Percentiles rank a stretch among this genome's conserved stretches.
These are phyloP conservation scores for Papilio demoleus DNA, from an alignment of 2,888 invertebrate species.

Conservation along the genomic window DNA sequence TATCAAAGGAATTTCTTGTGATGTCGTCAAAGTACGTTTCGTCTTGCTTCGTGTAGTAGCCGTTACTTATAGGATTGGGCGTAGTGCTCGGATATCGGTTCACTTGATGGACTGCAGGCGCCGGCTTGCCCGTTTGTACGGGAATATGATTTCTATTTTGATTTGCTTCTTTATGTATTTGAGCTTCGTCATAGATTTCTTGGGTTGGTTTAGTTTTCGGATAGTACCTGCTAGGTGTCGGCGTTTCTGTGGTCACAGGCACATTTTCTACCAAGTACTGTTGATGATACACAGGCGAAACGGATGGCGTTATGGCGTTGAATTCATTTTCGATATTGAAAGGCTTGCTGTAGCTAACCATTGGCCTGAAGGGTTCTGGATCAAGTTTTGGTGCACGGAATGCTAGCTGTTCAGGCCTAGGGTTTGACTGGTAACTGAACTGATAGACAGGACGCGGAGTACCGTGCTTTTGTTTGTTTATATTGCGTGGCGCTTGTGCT, in stretches of 20 bases:
- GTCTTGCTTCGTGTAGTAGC: constrained; percentile 87
- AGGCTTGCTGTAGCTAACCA: constrained; percentile 84
- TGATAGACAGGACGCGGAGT: constrained; percentile 86
- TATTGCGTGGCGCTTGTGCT: constrained; percentile 67
- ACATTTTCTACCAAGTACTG: constrained; percentile 77
- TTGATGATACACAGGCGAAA: constrained; percentile 70
- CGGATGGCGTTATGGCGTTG: constrained; percentile 71
- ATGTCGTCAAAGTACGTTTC: constrained; percentile 88
- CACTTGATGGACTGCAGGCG: constrained; percentile 55
- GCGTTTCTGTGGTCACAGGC: constrained; percentile 79
- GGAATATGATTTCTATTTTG: constrained; percentile 67
- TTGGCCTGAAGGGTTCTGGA: constrained; percentile 85
- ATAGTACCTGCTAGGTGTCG: constrained; percentile 78
- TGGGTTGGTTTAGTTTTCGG: constrained; percentile 75
- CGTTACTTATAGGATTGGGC: constrained; percentile 82
- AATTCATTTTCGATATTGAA: constrained; percentile 75
- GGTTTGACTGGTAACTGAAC: constrained; percentile 87
- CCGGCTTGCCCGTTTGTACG: constrained; percentile 68
- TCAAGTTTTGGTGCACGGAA: constrained; percentile 82
- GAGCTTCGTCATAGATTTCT: constrained; percentile 74
- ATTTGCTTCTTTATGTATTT: constrained; percentile 62
- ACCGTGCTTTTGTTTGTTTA: constrained; percentile 78
- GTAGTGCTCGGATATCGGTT: constrained; percentile 76
- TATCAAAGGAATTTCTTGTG: constrained; percentile 89
- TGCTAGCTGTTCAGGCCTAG: constrained; percentile 72